Evolutionary conservation across 53 echinoderm and acorn worm species (phyloP).

Genomic region (Paracentrotus lividus): DNA sequence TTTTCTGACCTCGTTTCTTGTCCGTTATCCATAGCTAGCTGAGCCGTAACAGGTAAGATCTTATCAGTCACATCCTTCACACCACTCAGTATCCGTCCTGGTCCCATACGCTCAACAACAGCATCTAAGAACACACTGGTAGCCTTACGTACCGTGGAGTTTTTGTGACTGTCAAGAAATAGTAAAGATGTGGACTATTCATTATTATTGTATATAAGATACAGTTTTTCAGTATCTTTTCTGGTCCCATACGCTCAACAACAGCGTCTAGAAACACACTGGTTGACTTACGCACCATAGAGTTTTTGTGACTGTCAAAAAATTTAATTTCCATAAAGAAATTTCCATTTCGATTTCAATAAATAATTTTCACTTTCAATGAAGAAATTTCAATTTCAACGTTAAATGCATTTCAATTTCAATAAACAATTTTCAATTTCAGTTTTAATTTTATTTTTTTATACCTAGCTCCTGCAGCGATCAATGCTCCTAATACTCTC

Average conservation of each 20-base stretch:
- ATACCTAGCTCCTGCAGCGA: slow-evolving; percentile 88
- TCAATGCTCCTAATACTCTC: slow-evolving; percentile 81
- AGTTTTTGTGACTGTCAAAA: slow-evolving; percentile 89
- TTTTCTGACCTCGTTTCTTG: slow-evolving; percentile 93
- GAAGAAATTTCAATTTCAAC: no score
- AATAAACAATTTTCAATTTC: no score
- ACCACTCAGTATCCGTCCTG: slow-evolving; percentile 92
- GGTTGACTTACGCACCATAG: slow-evolving; percentile 82
- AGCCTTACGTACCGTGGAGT: slow-evolving; percentile 80
- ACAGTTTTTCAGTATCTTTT: slow-evolving; percentile 85
- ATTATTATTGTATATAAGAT: no score
- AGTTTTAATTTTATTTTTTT: background rate
- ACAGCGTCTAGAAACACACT: slow-evolving; percentile 83
- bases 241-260: slow-evolving; percentile 95
- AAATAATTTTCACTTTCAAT: no score
- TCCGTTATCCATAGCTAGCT: slow-evolving; percentile 78
- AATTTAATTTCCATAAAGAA: no score
- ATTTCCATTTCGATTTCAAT: no score
- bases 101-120: slow-evolving; percentile 93
- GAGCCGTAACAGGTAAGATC: slow-evolving; percentile 80
- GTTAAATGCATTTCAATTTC: no score
- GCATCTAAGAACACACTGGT: slow-evolving; percentile 82
- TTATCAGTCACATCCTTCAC: slow-evolving; percentile 98
- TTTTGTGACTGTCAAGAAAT: slow-evolving; percentile 82
- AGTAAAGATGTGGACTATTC: no score